A percentile compares a stretch with the other conserved stretches of the same genome.
phyloP scores from a whole-genome alignment of 2,888 invertebrate species.

The Troides oblongomaculatus region DNA sequence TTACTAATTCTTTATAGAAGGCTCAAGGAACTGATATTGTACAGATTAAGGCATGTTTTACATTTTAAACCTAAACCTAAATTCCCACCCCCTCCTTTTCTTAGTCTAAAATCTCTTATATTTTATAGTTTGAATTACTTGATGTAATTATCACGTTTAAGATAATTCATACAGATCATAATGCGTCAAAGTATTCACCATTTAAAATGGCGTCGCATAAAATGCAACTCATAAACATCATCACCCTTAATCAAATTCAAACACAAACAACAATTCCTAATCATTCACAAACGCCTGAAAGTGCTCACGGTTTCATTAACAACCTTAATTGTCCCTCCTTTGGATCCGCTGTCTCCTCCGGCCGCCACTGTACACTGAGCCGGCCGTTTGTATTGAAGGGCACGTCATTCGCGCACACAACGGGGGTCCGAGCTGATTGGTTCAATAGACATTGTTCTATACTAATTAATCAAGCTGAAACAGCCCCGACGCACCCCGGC shows the following conservation, averaged over 20 bases:
- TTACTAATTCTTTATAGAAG: no score
- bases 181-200: background rate
- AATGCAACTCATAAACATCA: conserved; percentile 29
- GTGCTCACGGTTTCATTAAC: conserved; percentile 49
- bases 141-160: no score
- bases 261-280: conserved; percentile 40
- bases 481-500: conserved; percentile 42
- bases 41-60: no score
- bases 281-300: conserved; percentile 48
- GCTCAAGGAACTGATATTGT: no score
- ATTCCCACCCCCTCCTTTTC: no score
- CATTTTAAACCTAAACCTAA: no score
- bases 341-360: conserved; percentile 38
- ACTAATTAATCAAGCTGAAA: conserved; percentile 70
- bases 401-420: no score
- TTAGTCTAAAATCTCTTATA: no score
- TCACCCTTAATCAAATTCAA: conserved; percentile 27
- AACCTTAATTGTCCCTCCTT: conserved; percentile 51
- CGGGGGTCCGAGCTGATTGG: conserved; percentile 14
- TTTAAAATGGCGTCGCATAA: background rate
- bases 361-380: conserved; percentile 34
- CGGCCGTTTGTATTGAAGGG: conserved; percentile 14
- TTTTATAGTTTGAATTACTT: no score
- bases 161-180: background rate
- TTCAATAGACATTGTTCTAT: conserved; percentile 43